Evolutionary conservation across 2,888 invertebrate species (phyloP), one percentile per base, ranked within the genome.

Genomic region (Parapristionchus giblindavisi): DNA sequence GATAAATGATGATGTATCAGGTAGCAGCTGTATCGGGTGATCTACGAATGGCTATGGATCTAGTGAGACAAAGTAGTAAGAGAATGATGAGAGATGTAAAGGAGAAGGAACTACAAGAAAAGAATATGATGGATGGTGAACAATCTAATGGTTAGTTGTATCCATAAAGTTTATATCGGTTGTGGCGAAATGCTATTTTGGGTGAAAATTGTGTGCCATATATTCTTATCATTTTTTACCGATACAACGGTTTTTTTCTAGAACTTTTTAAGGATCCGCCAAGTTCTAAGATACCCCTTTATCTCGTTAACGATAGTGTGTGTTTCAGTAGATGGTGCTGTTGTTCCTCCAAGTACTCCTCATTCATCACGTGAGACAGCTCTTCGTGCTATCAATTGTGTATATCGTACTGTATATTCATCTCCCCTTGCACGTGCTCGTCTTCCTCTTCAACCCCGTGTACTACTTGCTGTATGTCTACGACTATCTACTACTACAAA

Each of bases 401-500:
- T 6, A n/a, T 21, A n/a, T 54, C 32, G 61, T 29, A 8, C 21
- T 24, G n/a, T 29, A n/a, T 48, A 76, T 40, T 27, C 75, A 56
- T 36, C 43, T 29, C 58, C 72, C 36, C 32, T 70, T 21, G 76
- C 82, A 3, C 76, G 84, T 51, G 79, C 85, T 24, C 68, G 78
- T 32, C 79, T 87, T 65, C 87, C 87, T 14, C 77, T 81, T 0
- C 83, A 83, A 52, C 79, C 82, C 1, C 71, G 79, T 11, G 77
- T 83, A 11, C 76, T 83, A 1, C 77, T 83, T 14, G 83, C 83
- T 24, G 80, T 83, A 43, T 82, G 81, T 36, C 74, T 83, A 29
- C 68, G 76, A 8, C 75, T 83, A 34, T 79, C 77, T 3, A 56
- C 77, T n/a, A 79, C 73, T 61, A n/a, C n/a, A n/a, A 83, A 83